phyloP scores from a whole-genome alignment of 1,140 invertebrate species.

The Anastatus disparis region DNA sequence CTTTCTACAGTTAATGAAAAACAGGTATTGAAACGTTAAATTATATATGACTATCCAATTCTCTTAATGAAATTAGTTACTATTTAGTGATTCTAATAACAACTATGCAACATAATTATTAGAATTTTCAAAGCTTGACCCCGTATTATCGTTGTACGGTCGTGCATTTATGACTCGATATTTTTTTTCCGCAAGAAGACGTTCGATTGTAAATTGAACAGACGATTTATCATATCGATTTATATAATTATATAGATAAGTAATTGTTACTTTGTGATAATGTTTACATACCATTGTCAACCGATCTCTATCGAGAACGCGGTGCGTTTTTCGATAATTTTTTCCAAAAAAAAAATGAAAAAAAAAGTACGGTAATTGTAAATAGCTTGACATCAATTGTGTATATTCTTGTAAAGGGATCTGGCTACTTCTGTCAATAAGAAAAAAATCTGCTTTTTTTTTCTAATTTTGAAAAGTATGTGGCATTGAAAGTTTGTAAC shows the following conservation, averaged over 20 bases:
- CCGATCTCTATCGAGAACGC: conserved; percentile 17
- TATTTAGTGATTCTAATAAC: no score
- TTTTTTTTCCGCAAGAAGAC: not conserved
- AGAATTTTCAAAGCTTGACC: not conserved
- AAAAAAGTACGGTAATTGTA: conserved; percentile 37
- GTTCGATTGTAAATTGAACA: not conserved
- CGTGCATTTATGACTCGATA: not conserved
- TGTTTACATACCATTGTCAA: conserved; percentile 18
- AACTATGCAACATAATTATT: no score
- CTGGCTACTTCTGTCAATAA: not conserved
- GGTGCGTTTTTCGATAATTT: conserved; percentile 23
- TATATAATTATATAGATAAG: conserved; percentile 10
- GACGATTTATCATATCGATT: conserved; percentile 12
- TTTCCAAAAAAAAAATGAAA: conserved; percentile 2
- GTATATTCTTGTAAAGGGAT: conserved; percentile 33
- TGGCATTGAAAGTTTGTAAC: not conserved
- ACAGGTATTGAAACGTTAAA: no score
- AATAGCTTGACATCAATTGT: conserved; percentile 11
- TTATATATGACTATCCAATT: no score
- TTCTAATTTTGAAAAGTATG: conserved; percentile 1
- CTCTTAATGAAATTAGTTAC: no score
- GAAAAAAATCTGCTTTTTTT: conserved; percentile 17
- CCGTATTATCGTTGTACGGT: not conserved
- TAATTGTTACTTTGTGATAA: conserved; percentile 38
- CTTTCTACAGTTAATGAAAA: no score